phyloP scores from a whole-genome alignment of 2,113 vertebrate species.

The Rhinolophus ferrumequinum region DNA sequence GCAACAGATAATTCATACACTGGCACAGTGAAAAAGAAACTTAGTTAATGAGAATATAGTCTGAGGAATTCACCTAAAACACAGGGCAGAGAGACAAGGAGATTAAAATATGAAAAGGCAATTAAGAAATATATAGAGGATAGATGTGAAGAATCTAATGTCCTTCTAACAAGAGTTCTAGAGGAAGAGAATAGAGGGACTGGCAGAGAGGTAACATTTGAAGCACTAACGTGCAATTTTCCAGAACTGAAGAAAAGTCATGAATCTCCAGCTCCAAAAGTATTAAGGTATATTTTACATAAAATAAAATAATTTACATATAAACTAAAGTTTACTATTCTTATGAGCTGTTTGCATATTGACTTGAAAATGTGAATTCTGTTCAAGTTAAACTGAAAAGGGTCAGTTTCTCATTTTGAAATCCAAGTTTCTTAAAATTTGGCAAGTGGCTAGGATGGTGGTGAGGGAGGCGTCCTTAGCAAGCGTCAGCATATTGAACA shows the following conservation, averaged over 20 bases:
- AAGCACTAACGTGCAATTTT: conserved; percentile 30
- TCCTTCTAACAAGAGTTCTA: background rate
- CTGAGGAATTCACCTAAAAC: background rate
- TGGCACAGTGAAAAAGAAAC: background rate
- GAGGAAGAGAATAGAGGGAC: background rate
- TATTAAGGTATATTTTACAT: background rate
- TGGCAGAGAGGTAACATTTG: background rate
- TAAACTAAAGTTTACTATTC: background rate
- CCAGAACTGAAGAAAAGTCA: background rate
- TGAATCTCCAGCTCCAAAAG: background rate
- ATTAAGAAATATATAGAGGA: background rate
- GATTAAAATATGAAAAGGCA: background rate
- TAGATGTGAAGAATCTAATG: background rate
- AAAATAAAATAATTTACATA: background rate
- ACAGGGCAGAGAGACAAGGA: background rate
- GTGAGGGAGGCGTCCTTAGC: background rate
- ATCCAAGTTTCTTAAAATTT: background rate
- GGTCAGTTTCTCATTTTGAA: background rate
- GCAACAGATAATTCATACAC: background rate
- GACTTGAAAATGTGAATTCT: conserved; percentile 16
- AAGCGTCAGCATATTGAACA: background rate
- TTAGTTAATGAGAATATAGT: background rate
- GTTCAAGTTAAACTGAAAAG: background rate
- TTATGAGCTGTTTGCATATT: background rate
- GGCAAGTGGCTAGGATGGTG: background rate